phyloP scores from a whole-genome alignment of 2,113 vertebrate genomes.

The Lontra canadensis region DNA sequence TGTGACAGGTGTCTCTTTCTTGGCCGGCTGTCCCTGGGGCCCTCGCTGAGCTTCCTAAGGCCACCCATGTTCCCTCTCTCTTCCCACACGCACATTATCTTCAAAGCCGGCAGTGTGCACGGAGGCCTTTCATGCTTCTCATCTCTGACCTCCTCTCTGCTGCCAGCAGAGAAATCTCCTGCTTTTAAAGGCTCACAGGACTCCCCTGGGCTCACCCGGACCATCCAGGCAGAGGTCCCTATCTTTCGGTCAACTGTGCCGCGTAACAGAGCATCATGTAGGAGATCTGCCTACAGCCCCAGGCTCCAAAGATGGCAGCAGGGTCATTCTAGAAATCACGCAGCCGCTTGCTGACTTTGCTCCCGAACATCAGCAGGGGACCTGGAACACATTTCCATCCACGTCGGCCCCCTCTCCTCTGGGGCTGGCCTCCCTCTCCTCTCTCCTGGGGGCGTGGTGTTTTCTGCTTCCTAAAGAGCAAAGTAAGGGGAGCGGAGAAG shows the following conservation, averaged over 20 bases:
- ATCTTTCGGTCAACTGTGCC: not conserved
- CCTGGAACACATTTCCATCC: not conserved
- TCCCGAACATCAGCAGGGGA: not conserved
- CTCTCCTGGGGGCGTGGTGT: accelerated
- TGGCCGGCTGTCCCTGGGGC: accelerated
- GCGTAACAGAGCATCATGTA: accelerated
- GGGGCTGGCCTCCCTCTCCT: too few species aligned
- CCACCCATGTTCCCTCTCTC: not conserved
- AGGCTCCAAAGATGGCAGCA: not conserved
- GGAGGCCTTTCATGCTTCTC: not conserved
- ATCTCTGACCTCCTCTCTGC: not conserved
- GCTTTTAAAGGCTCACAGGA: not conserved
- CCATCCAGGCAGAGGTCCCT: not conserved
- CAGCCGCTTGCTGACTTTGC: not conserved
- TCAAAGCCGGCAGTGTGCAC: not conserved
- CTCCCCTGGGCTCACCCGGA: too few species aligned
- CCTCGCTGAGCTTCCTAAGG: not conserved
- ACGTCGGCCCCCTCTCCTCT: accelerated
- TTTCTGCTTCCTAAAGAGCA: not conserved
- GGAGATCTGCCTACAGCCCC: accelerated
- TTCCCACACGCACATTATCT: not conserved
- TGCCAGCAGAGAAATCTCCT: not conserved
- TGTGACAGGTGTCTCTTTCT: not conserved
- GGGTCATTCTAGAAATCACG: not conserved
- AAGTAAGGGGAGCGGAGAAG: not conserved